Base-by-base conservation (phyloP, 2,797 vertebrate species). In the Sternarchorhynchus goeldii region DNA sequence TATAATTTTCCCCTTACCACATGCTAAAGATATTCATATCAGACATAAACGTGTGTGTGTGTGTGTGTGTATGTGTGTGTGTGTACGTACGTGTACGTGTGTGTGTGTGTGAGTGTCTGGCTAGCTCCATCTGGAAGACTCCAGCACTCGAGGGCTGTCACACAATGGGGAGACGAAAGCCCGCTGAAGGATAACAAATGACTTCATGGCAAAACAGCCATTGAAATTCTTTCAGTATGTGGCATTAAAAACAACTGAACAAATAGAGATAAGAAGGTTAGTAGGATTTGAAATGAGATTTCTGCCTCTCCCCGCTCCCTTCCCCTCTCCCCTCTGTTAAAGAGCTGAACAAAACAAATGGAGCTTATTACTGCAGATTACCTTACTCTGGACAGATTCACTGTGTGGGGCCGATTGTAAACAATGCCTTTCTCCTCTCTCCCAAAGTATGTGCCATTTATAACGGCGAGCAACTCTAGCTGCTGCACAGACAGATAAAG, bases 221-320 rank as follows among this genome's bases (percentile, higher is more conserved):
- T 97, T 98, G 96, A 98, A 99, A 98, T 98, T 96, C 95, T 96
- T 98, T 97, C 96, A 96, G 95, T 96, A 96, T 94, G 95, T 97
- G 96, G 96, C 96, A 98, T 97, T 98, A 97, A 98, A 98, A 98
- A 97, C 97, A 98, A 99, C 97, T 98, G 97, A 98, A 96, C 96
- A 99, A 98, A 99, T 94, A 98, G 94, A 98, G 97, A 99, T 99
- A 98, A 99, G 97, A 93, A 90, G 94, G 94, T 94, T 95, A 94
- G 94, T 95, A 95, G 95, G 95, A 96, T 97, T 97, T 95, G 93
- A 97, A 96, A 95, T 94, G 93, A 94, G 93, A 95, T 93, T 97
- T 95, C 88, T 79, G 79, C 77, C 86, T 76, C 83, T 80, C 80
- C 86, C 85, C 84, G 74, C 85, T 85, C 90, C 89, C 90, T 89